Evolutionary conservation across 1,140 invertebrate species (phyloP), one percentile per base, ranked within the genome.

Genomic region (Colletes latitarsis): DNA sequence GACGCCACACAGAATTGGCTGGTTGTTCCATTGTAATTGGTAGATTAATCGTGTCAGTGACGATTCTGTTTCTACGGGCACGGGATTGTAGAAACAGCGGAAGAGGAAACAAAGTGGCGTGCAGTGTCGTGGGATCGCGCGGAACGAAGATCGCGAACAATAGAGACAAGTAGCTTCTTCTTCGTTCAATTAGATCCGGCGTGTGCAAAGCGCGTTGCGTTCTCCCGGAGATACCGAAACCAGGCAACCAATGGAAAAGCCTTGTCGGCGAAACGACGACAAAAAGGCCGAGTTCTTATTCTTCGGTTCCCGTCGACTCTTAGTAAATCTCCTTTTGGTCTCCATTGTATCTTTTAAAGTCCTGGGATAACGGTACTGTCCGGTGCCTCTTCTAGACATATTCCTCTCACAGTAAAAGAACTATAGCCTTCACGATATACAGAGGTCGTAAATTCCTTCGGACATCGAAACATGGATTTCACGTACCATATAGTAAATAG

Each of bases 1-100:
- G 9, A 3, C 49, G 49, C 17, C 12, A 30, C 30, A 5, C 19
- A 60, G 71, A 79, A 79, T 79, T 79, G 77, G 77, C 19, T 79
- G 30, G 69, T 17, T 73, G 77, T 73, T 64, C 77, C 77, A 64
- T 79, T 73, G 69, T 79, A 79, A 79, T 79, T 79, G 77, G 69
- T 17, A 73, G 77, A 79, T 79, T 72, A 79, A 79, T 73, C 77
- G 69, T 60, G 69, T 49, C 69, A 14, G 67, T 63, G 77, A 55
- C 77, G 58, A 79, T 72, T 73, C 60, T 64, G 55, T 79, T 73
- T 64, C 10, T 39, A n/a, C 15, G 14, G n/a, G 39, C 14, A n/a
- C 68, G 6, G 2, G 14, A n/a, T 21, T 6, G 52, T 12, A 19
- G 15, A 21, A 30, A 53, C 49, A 43, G 15, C 72, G 17, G 53